Evolutionary conservation across 2,888 invertebrate genomes (phyloP).

Genomic region (Bellardia pandia): DNA sequence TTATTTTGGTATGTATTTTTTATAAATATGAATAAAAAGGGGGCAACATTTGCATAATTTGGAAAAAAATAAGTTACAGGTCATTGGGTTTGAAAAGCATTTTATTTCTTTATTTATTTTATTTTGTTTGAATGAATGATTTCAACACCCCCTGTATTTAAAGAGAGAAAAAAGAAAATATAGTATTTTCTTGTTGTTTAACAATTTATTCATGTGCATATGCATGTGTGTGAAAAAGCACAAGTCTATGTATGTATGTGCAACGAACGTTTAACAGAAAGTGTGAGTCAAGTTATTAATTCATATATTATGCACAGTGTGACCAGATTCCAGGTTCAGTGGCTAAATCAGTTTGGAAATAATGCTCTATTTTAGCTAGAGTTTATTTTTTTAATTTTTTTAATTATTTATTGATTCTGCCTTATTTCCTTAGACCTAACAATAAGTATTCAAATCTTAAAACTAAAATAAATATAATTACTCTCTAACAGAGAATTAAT

Average conservation of each 20-base stretch:
- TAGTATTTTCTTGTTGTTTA: slow-evolving; percentile 9
- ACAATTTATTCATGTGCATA: slow-evolving; percentile 34
- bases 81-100: slow-evolving; percentile 65
- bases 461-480: too few relatives aligned
- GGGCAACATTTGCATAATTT: slow-evolving; percentile 55
- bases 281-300: slow-evolving; percentile 50
- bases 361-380: too few relatives aligned
- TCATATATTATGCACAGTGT: not conserved
- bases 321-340: too few relatives aligned
- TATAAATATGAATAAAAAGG: not conserved
- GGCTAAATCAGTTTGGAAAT: too few relatives aligned
- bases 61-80: slow-evolving; percentile 54
- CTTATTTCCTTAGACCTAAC: too few relatives aligned
- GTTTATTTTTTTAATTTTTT: too few relatives aligned
- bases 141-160: slow-evolving; percentile 60
- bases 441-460: too few relatives aligned
- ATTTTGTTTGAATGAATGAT: slow-evolving; percentile 66
- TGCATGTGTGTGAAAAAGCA: not conserved
- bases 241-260: slow-evolving; percentile 11
- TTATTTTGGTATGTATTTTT: too few relatives aligned
- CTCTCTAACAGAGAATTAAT: too few relatives aligned
- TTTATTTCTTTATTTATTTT: slow-evolving; percentile 51
- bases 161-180: slow-evolving; percentile 18
- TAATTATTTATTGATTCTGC: too few relatives aligned
- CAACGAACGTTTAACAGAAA: slow-evolving; percentile 10